Conservation (phyloP, 2,888 invertebrate species). For the Vannuccia rotundouncinata region DNA sequence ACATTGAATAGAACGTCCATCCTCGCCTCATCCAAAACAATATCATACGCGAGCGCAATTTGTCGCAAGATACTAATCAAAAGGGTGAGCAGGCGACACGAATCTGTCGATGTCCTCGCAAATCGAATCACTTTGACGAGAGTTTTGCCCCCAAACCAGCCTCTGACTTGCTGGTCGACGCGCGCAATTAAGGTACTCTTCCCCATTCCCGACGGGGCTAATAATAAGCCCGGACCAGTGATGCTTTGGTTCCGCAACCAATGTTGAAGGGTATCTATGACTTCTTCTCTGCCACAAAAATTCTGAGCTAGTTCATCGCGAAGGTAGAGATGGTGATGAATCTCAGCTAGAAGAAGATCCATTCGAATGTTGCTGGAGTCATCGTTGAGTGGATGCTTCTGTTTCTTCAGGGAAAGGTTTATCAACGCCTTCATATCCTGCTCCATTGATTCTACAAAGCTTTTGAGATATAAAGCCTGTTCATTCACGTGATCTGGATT, state of each 20-base stretch:
- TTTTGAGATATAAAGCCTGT: background rate
- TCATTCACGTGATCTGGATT: background rate
- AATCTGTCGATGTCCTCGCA: conserved; percentile 45
- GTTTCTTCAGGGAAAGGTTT: background rate
- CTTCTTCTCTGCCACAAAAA: conserved; percentile 42
- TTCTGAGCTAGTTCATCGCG: background rate
- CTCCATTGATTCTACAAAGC: background rate
- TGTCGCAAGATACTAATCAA: conserved; percentile 43
- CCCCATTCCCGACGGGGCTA: conserved; percentile 42
- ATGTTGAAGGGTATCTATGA: conserved; percentile 31
- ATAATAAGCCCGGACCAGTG: conserved; percentile 39
- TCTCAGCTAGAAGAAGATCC: background rate
- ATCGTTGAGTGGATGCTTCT: background rate
- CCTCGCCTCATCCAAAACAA: background rate
- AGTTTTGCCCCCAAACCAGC: conserved; percentile 39
- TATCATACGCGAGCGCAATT: conserved; percentile 39
- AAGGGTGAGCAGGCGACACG: conserved; percentile 42
- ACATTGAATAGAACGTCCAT: background rate
- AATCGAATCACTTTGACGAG: conserved; percentile 43
- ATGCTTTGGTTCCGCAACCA: conserved; percentile 28
- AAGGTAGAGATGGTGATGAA: background rate
- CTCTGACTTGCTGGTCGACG: conserved; percentile 28
- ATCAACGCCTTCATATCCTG: background rate
- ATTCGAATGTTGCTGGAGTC: background rate
- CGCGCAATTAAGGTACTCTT: conserved; percentile 42